phyloP scores from a whole-genome alignment of 2,113 vertebrate species.

The Equus przewalskii region DNA sequence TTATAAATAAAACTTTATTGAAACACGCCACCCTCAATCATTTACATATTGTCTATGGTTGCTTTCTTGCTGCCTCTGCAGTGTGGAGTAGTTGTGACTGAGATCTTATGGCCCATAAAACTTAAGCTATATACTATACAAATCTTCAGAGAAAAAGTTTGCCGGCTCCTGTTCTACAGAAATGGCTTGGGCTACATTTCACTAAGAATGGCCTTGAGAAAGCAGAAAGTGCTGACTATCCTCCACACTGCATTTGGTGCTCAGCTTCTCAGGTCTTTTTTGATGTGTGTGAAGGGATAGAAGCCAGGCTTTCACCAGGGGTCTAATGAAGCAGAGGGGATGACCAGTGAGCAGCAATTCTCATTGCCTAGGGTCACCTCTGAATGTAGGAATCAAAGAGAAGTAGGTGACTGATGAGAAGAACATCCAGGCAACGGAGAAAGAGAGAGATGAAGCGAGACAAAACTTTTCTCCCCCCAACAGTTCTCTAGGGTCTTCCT shows the following conservation, averaged over 20 bases:
- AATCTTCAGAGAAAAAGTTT: background rate
- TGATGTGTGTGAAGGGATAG: background rate
- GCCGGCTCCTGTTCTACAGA: background rate
- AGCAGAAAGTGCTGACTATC: constrained; percentile 24
- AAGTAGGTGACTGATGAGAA: background rate
- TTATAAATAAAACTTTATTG: constrained; percentile 18
- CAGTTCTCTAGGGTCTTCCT: constrained; percentile 23
- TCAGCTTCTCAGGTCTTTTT: constrained; percentile 44
- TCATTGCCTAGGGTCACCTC: background rate
- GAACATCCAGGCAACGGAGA: background rate
- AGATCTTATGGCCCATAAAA: background rate
- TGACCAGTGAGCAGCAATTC: background rate
- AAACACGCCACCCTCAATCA: background rate
- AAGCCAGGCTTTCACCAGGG: constrained; percentile 25
- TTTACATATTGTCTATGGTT: background rate
- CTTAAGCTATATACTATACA: background rate
- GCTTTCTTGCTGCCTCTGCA: background rate
- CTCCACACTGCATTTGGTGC: background rate
- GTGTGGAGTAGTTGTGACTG: background rate
- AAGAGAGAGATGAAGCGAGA: background rate
- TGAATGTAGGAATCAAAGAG: background rate
- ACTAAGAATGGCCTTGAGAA: background rate
- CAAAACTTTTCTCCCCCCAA: background rate
- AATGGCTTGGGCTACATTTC: background rate
- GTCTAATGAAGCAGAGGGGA: constrained; percentile 44